These are phyloP conservation scores for Pangasius sanitwongsei DNA, from an alignment of 2,797 vertebrate species.

Conservation along the genomic window DNA sequence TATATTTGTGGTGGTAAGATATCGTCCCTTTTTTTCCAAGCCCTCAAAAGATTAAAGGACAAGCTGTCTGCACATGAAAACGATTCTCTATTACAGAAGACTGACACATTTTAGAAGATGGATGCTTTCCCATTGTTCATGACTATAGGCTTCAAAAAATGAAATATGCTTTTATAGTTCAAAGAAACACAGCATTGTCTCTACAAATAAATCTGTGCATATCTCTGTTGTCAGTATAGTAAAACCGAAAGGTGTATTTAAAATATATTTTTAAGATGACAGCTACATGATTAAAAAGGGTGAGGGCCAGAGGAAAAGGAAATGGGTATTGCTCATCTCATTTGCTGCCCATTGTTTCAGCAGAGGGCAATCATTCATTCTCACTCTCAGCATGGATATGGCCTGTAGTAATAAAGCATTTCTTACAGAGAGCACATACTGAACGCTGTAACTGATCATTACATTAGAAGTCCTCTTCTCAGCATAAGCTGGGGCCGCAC, in stretches of 20 bases:
- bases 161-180: conserved; percentile 20
- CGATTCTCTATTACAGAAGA: conserved; percentile 21
- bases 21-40: not conserved
- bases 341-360: conserved; percentile 72
- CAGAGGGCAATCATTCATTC: conserved; percentile 47
- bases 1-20: conserved; percentile 44
- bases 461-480: conserved; percentile 37
- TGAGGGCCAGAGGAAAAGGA: conserved; percentile 62
- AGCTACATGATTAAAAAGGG: conserved; percentile 66
- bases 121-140: conserved; percentile 14
- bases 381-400: conserved; percentile 49
- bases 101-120: conserved; percentile 26
- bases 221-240: conserved; percentile 27
- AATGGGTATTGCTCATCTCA: conserved; percentile 71
- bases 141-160: conserved; percentile 18
- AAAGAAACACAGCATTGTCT: conserved; percentile 3
- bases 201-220: conserved; percentile 27
- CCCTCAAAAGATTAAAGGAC: conserved; percentile 17
- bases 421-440: conserved; percentile 46
- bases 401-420: conserved; percentile 53
- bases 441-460: conserved; percentile 45
- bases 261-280: conserved; percentile 42
- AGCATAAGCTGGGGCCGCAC: conserved; percentile 39
- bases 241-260: conserved; percentile 43
- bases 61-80: conserved; percentile 23